phyloP scores from a whole-genome alignment of 1,140 invertebrate genomes.

The Drosophila kepulauana region DNA sequence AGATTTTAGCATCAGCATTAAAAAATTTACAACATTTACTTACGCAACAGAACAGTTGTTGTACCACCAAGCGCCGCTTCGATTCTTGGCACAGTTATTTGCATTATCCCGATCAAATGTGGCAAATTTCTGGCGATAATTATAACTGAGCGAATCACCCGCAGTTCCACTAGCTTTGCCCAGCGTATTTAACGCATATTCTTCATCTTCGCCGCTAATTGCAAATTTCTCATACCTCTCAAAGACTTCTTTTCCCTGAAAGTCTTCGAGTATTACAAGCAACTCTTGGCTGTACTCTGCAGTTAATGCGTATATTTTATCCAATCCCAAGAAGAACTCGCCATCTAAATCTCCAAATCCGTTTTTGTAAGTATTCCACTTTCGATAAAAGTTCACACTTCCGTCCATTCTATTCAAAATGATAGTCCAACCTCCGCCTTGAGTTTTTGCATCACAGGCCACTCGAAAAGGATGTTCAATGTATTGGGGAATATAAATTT shows the following conservation, averaged over 20 bases:
- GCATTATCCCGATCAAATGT: not conserved
- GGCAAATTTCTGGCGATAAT: not conserved
- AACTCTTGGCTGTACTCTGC: not conserved
- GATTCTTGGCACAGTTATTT: not conserved
- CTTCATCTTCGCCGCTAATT: not conserved
- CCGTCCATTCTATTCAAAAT: conserved; percentile 2
- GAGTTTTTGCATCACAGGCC: not conserved
- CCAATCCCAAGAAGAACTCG: conserved; percentile 7
- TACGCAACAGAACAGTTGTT: not conserved
- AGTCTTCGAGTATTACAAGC: not conserved
- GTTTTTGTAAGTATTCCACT: conserved; percentile 1
- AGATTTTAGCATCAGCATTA: no score
- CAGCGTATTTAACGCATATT: not conserved
- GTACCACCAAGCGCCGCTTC: not conserved
- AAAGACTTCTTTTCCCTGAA: not conserved
- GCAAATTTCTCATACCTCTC: conserved; percentile 3
- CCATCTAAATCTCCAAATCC: not conserved
- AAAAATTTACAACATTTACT: not conserved
- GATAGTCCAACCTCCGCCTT: not conserved
- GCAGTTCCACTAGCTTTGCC: not conserved
- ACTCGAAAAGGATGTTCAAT: not conserved
- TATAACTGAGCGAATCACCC: not conserved
- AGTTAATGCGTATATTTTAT: not conserved
- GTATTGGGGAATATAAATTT: not conserved
- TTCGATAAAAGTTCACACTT: conserved; percentile 7